These are phyloP conservation scores for Nemopilema nomurai DNA, from an alignment of 30 jellyfish, hydroid and myxozoan species.

Conservation along the genomic window DNA sequence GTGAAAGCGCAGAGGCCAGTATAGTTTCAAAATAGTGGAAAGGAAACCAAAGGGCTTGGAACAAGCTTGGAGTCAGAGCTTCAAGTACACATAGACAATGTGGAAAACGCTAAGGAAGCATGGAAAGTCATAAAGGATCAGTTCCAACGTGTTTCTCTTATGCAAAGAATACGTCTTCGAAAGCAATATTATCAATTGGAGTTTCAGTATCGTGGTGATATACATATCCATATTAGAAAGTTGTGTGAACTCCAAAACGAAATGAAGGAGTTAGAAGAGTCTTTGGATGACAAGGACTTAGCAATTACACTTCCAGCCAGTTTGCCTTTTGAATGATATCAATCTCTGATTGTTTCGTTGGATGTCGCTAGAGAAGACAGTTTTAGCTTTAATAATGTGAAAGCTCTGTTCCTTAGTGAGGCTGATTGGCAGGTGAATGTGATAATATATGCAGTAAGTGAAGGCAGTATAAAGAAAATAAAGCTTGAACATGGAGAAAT, in stretches of 20 bases:
- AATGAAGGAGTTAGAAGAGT: conserved; percentile 41
- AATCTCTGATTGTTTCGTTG: conserved; percentile 34
- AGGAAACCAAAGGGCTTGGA: conserved; percentile 52
- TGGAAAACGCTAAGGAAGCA: conserved; percentile 28
- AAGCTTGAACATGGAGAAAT: conserved; percentile 35
- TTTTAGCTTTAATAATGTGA: conserved; percentile 11
- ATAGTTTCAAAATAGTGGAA: conserved; percentile 14
- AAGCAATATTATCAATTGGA: conserved; percentile 42
- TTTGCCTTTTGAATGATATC: conserved; percentile 22
- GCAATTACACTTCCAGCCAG: conserved; percentile 45
- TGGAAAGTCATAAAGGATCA: conserved; percentile 31
- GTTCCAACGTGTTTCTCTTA: conserved; percentile 47
- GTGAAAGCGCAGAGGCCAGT: not conserved
- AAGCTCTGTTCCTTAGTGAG: conserved; percentile 27
- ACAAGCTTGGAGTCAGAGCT: conserved; percentile 33
- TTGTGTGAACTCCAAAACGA: conserved; percentile 47
- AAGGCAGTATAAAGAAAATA: conserved; percentile 16
- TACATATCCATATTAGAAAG: conserved; percentile 13
- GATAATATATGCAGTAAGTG: conserved; percentile 27
- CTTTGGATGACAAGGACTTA: conserved; percentile 38
- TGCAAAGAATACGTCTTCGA: conserved; percentile 29
- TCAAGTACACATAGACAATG: conserved; percentile 29
- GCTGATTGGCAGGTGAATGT: conserved; percentile 26
- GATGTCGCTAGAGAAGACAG: conserved; percentile 49
- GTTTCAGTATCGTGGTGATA: conserved; percentile 38